Conservation (phyloP, 2,797 vertebrate genomes). For the Artibeus jamaicensis region DNA sequence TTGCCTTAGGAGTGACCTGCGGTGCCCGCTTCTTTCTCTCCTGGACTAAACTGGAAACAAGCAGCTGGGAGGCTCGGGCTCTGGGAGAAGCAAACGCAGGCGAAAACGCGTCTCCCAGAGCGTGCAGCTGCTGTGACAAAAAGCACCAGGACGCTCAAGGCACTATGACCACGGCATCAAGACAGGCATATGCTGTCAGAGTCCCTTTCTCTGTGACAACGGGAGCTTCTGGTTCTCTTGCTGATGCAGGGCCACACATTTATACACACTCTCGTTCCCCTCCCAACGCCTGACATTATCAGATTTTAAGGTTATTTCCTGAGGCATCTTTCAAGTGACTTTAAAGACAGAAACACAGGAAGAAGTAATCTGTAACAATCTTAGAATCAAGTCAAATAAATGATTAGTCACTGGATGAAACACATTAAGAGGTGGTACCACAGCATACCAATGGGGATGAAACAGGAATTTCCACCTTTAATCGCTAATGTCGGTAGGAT, state of each 20-base stretch:
- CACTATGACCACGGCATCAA: rapidly evolving
- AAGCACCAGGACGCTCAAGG: too few species aligned
- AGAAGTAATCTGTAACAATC: background rate
- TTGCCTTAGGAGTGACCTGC: background rate
- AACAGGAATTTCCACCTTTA: background rate
- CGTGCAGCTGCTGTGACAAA: background rate
- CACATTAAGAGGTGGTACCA: background rate
- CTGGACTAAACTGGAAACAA: background rate
- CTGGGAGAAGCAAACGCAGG: background rate
- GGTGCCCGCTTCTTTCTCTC: background rate
- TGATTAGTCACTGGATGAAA: background rate
- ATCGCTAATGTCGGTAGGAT: background rate
- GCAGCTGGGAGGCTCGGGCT: background rate
- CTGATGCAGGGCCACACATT: background rate
- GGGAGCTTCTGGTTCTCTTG: background rate
- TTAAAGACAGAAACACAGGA: background rate
- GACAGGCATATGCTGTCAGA: background rate
- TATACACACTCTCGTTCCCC: background rate
- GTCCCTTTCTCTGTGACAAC: background rate
- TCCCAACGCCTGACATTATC: background rate
- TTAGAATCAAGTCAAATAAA: background rate
- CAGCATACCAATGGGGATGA: background rate
- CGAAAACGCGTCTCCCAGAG: background rate
- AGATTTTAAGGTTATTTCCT: background rate
- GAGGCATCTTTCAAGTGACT: background rate